Evolutionary conservation across 2,113 vertebrate species (phyloP).

Genomic region (Ceuthmochares aereus): DNA sequence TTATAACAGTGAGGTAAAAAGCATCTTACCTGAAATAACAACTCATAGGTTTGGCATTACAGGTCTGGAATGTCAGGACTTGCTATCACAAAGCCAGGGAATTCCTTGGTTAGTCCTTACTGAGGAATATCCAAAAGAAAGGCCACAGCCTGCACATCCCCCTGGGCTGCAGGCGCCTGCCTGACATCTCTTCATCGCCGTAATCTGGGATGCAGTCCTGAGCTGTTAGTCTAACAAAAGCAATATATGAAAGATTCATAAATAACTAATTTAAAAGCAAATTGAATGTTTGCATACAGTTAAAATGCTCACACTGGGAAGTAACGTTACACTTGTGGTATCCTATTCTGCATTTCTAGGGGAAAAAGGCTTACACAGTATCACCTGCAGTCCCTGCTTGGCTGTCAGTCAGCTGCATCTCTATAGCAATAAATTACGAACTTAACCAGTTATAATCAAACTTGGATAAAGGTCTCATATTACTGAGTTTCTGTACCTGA

Average conservation of each 20-base stretch:
- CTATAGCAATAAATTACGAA: neutral
- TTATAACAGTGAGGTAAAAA: neutral
- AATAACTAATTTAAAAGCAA: neutral
- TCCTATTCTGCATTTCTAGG: neutral
- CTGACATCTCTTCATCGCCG: fast-evolving
- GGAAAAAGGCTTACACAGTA: neutral
- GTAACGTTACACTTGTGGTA: neutral
- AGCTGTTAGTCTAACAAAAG: neutral
- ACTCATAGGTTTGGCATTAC: neutral
- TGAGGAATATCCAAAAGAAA: neutral
- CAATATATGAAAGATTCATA: neutral
- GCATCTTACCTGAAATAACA: neutral
- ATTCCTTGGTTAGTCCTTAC: neutral
- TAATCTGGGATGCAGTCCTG: neutral
- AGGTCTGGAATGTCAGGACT: neutral
- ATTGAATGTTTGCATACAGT: neutral
- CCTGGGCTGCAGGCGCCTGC: neutral
- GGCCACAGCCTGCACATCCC: neutral
- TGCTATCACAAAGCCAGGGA: neutral
- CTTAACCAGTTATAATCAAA: neutral
- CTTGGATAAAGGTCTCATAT: neutral
- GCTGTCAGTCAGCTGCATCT: neutral
- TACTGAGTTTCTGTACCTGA: neutral
- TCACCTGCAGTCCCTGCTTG: neutral
- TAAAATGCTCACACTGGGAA: neutral